phyloP scores from a whole-genome alignment of 2,113 vertebrate species.

The Sciurus niger region DNA sequence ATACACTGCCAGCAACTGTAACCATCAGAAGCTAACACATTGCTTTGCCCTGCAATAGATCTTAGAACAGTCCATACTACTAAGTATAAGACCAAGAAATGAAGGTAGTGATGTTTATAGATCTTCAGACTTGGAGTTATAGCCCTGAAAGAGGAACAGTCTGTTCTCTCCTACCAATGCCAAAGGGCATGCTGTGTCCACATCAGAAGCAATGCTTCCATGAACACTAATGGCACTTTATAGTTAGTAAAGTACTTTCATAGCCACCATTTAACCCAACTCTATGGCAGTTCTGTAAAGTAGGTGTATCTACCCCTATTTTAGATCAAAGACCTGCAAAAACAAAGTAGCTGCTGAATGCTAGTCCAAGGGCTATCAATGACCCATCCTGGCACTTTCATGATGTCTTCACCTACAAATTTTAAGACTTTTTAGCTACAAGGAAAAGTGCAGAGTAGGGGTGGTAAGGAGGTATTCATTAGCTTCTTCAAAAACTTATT shows the following conservation, averaged over 20 bases:
- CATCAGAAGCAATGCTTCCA: not conserved
- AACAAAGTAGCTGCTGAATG: not conserved
- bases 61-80: not conserved
- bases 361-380: not conserved
- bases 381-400: not conserved
- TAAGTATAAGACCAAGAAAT: not conserved
- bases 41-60: not conserved
- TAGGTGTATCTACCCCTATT: not conserved
- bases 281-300: not conserved
- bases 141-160: not conserved
- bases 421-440: not conserved
- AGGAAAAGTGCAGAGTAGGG: not conserved
- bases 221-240: not conserved
- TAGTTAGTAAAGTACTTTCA: not conserved
- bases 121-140: not conserved
- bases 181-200: not conserved
- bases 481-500: not conserved
- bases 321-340: conserved; percentile 4
- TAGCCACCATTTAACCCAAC: not conserved
- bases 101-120: not conserved
- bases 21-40: no score
- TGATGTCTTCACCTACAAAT: not conserved
- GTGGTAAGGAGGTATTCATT: not conserved
- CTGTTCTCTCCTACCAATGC: not conserved
- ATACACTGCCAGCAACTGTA: not conserved